Percentiles rank a stretch among this genome's conserved stretches.
These are phyloP conservation scores for Apis florea DNA, from an alignment of 1,140 invertebrate genomes.

Conservation along the genomic window DNA sequence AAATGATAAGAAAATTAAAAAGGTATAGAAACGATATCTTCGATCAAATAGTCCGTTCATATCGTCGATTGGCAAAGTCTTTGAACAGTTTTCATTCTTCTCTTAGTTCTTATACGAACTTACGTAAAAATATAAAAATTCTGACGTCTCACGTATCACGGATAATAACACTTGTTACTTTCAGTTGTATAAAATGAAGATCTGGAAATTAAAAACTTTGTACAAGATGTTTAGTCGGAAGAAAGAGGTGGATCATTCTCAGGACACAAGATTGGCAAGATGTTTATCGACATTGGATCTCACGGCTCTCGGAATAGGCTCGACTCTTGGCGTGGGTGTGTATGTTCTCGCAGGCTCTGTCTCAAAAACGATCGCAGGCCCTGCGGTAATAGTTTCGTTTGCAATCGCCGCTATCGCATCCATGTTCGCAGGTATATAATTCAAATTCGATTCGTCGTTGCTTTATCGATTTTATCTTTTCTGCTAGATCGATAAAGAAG, in stretches of 20 bases:
- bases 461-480: neutral
- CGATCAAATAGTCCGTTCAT: neutral
- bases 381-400: conserved; percentile 91
- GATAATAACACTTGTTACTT: neutral
- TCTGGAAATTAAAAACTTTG: conserved; percentile 30
- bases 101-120: neutral
- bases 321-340: conserved; percentile 92
- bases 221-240: conserved; percentile 65
- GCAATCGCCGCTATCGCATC: conserved; percentile 92
- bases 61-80: no score
- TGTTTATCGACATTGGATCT: conserved; percentile 88
- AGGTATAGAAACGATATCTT: neutral
- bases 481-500: neutral
- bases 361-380: conserved; percentile 89
- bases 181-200: conserved; percentile 58
- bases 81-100: neutral
- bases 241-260: conserved; percentile 51
- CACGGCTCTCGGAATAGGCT: conserved; percentile 90
- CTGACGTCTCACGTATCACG: neutral
- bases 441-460: neutral
- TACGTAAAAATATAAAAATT: neutral
- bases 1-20: conserved; percentile 42
- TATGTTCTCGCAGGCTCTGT: conserved; percentile 94
- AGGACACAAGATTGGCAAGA: conserved; percentile 82
- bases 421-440: conserved; percentile 87